A percentile compares a stretch with the other conserved stretches of the same genome.
Conservation (phyloP, 1,140 invertebrate genomes). For the Sinonovacula constricta region DNA sequence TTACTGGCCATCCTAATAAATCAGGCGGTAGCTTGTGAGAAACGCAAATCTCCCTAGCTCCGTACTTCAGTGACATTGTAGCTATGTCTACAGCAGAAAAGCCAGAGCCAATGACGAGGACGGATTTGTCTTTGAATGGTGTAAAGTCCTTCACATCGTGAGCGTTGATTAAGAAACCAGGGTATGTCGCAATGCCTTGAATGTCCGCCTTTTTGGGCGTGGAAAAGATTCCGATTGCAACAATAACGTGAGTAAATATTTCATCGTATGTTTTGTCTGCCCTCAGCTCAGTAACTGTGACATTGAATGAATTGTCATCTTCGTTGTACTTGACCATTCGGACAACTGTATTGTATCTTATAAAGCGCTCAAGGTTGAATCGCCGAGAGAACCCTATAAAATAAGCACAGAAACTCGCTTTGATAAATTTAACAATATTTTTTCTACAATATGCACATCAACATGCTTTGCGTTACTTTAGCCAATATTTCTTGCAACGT, state of each 20-base stretch:
- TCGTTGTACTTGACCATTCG: no score
- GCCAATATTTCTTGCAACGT: no score
- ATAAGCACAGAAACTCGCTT: no score
- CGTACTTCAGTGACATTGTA: background rate
- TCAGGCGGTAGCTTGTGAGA: background rate
- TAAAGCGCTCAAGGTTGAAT: no score
- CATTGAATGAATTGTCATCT: no score
- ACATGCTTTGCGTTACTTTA: no score
- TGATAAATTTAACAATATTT: no score
- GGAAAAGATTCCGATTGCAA: conserved; percentile 9
- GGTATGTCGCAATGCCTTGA: conserved; percentile 11
- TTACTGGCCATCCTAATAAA: background rate
- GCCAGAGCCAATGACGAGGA: background rate
- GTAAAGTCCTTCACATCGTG: background rate
- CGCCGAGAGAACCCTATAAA: no score
- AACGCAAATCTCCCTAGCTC: background rate
- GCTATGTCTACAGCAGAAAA: background rate
- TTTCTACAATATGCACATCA: no score
- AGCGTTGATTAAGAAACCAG: background rate
- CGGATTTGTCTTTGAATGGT: background rate
- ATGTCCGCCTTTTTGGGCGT: conserved; percentile 12
- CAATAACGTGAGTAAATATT: conserved; percentile 18
- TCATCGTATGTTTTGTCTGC: no score
- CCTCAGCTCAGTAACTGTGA: no score
- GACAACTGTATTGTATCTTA: no score